A percentile compares a stretch with the other conserved stretches of the same genome.
Evolutionary conservation across 1,140 invertebrate genomes (phyloP).

Genomic region (Neoseiulus cucumeris): DNA sequence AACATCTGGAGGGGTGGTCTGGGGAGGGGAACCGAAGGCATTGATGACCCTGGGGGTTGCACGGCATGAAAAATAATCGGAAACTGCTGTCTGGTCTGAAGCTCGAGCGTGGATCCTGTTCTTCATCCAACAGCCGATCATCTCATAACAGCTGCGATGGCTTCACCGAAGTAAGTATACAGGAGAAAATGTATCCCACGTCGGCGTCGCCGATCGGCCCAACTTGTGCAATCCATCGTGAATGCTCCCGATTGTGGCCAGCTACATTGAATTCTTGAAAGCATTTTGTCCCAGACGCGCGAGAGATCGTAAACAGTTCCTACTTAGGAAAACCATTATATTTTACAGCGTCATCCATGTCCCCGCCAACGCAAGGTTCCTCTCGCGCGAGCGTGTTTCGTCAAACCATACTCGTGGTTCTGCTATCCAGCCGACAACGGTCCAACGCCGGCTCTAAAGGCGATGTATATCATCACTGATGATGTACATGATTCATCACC

Average conservation of each 20-base stretch:
- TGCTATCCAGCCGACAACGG: slow-evolving; percentile 78
- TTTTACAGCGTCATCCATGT: slow-evolving; percentile 42
- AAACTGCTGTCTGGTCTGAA: too few relatives aligned
- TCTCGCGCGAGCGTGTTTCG: slow-evolving; percentile 5
- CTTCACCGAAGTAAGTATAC: too few relatives aligned
- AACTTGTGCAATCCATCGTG: slow-evolving; percentile 71
- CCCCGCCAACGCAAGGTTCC: slow-evolving; percentile 16
- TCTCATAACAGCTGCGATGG: too few relatives aligned
- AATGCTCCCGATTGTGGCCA: slow-evolving; percentile 36
- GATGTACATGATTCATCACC: slow-evolving; percentile 50
- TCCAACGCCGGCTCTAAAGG: slow-evolving; percentile 41
- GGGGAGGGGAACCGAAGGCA: too few relatives aligned
- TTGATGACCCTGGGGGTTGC: too few relatives aligned
- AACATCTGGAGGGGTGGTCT: too few relatives aligned
- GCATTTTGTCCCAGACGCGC: slow-evolving; percentile 57
- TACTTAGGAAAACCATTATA: slow-evolving; percentile 51
- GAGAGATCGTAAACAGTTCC: slow-evolving; percentile 60
- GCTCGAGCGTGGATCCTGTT: too few relatives aligned
- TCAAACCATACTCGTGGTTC: slow-evolving; percentile 44
- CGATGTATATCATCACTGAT: too few relatives aligned
- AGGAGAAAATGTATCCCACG: too few relatives aligned
- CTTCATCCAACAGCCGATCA: not conserved
- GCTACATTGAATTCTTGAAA: slow-evolving; percentile 59
- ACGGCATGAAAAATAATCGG: too few relatives aligned
- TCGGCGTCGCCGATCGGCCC: slow-evolving; percentile 49